These are phyloP conservation scores for Pogona vitticeps DNA, from an alignment of 2,113 vertebrate species.

Conservation along the genomic window DNA sequence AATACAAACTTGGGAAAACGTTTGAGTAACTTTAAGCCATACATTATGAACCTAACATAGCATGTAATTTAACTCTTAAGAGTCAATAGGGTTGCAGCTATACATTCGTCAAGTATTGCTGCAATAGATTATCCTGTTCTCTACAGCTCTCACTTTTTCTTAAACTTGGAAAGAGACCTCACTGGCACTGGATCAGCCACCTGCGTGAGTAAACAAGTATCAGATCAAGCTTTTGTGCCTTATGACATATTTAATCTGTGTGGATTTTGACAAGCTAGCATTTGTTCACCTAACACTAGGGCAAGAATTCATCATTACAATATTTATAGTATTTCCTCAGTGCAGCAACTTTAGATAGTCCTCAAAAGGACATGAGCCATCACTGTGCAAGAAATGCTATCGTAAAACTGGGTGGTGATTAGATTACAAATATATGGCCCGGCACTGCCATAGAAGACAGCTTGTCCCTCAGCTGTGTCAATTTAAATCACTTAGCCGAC, in stretches of 20 bases:
- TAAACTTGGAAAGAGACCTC: not conserved
- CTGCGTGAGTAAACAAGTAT: not conserved
- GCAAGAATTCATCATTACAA: not conserved
- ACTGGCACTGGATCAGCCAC: not conserved
- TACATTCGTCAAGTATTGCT: not conserved
- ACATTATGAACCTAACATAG: not conserved
- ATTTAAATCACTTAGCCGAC: constrained; percentile 17
- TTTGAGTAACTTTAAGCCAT: not conserved
- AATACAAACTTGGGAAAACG: not conserved
- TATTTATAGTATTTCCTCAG: not conserved
- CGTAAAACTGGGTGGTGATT: not conserved
- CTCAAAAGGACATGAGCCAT: not conserved
- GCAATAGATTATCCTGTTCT: not conserved
- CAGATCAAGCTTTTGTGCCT: not conserved
- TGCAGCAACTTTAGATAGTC: not conserved
- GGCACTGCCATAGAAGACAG: not conserved
- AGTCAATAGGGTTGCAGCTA: not conserved
- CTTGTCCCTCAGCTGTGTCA: constrained; percentile 15
- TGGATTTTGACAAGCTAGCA: not conserved
- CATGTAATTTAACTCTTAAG: not conserved
- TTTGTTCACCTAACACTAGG: not conserved
- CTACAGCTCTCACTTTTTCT: not conserved
- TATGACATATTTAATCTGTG: not conserved
- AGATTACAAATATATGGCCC: not conserved
- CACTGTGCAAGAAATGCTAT: not conserved